These are phyloP conservation scores for Vombatus ursinus DNA, from an alignment of 2,113 vertebrate species.

Conservation along the genomic window DNA sequence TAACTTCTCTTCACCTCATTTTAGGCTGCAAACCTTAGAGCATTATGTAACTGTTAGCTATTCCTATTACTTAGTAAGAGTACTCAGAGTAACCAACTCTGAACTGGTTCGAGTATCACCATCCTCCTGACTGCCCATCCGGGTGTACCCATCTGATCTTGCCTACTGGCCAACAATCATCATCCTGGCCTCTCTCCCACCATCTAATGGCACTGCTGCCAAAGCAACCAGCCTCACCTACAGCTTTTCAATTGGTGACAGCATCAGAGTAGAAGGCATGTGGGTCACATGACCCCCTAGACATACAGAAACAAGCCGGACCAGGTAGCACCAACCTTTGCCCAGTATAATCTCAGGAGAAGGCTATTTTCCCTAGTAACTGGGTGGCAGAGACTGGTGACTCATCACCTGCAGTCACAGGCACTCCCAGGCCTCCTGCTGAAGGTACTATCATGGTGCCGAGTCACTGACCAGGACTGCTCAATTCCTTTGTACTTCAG, in stretches of 20 bases:
- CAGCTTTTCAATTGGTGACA: neutral
- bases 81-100: neutral
- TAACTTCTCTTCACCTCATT: neutral
- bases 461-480: neutral
- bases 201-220: neutral
- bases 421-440: neutral
- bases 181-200: neutral
- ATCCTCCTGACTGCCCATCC: neutral
- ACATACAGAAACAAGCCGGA: neutral
- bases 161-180: neutral
- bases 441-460: too few species aligned
- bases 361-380: neutral
- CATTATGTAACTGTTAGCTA: neutral
- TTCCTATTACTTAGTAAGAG: neutral
- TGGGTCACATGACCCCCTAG: neutral
- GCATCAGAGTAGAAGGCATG: accelerated
- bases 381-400: neutral
- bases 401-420: neutral
- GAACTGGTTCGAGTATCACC: too few species aligned
- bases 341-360: neutral
- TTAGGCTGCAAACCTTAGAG: neutral
- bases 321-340: neutral
- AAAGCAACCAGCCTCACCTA: neutral
- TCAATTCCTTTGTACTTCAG: neutral
- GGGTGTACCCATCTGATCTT: neutral